Conservation (phyloP, 2,797 vertebrate species). For the Enteromius trimaculatus region DNA sequence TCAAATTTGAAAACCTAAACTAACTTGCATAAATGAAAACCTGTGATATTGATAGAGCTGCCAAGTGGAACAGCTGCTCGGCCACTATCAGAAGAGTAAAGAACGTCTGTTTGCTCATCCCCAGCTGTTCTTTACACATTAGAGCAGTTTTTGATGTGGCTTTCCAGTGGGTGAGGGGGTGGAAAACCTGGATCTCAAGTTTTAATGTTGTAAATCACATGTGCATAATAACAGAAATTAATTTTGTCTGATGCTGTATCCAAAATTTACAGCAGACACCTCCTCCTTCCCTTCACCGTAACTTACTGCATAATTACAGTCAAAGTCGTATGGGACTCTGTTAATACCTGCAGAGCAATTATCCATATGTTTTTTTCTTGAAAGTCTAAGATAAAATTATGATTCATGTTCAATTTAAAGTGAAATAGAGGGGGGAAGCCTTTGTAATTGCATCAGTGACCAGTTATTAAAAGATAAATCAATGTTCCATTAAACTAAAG, state of each 20-base stretch:
- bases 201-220: slow-evolving; percentile 53
- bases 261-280: slow-evolving; percentile 32
- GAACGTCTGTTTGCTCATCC: slow-evolving; percentile 20
- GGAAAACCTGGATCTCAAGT: slow-evolving; percentile 25
- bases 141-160: slow-evolving; percentile 44
- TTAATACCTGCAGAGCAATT: slow-evolving; percentile 42
- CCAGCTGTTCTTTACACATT: slow-evolving; percentile 27
- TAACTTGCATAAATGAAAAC: background rate
- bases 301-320: slow-evolving; percentile 48
- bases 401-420: slow-evolving; percentile 28
- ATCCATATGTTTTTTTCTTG: slow-evolving; percentile 21
- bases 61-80: slow-evolving; percentile 15
- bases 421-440: slow-evolving; percentile 1
- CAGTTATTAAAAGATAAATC: slow-evolving; percentile 41
- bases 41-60: background rate
- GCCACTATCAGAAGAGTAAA: slow-evolving; percentile 13
- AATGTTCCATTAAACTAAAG: background rate
- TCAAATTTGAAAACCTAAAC: background rate
- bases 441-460: slow-evolving; percentile 29
- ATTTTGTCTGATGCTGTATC: slow-evolving; percentile 54
- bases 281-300: slow-evolving; percentile 28
- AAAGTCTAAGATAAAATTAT: slow-evolving; percentile 34
- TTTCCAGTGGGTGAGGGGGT: background rate
- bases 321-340: slow-evolving; percentile 13
- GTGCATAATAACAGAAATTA: slow-evolving; percentile 51